Evolutionary conservation across 2,113 vertebrate genomes (phyloP).

Genomic region (Hippoglossus stenolepis): DNA sequence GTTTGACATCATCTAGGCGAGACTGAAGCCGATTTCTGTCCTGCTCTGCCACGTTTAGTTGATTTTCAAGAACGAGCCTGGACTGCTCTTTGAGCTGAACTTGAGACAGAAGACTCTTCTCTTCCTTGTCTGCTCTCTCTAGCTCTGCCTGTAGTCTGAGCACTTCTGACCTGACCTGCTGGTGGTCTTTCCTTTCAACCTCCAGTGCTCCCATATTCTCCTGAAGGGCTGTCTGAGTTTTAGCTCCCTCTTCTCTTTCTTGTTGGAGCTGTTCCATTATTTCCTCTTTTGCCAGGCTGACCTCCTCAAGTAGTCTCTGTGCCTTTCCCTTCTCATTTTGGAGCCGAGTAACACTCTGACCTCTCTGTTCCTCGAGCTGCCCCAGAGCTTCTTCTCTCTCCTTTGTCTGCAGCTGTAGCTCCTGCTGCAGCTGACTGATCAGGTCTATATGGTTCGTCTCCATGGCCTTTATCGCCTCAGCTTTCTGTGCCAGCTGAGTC

Average conservation of each 20-base stretch:
- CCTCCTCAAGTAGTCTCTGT: conserved; percentile 52
- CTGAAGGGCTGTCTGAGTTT: conserved; percentile 40
- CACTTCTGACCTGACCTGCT: conserved; percentile 57
- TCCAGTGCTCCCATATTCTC: conserved; percentile 36
- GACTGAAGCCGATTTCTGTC: conserved; percentile 45
- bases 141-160: conserved; percentile 48
- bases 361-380: conserved; percentile 56
- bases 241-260: conserved; percentile 54
- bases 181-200: conserved; percentile 58
- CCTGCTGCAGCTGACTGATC: conserved; percentile 67
- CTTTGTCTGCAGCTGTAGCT: conserved; percentile 73
- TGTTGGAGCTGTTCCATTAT: conserved; percentile 41
- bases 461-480: conserved; percentile 79
- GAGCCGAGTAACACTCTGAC: conserved; percentile 46
- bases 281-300: conserved; percentile 53
- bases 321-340: conserved; percentile 47
- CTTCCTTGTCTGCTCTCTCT: conserved; percentile 39
- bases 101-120: conserved; percentile 55
- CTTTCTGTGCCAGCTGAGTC: conserved; percentile 82
- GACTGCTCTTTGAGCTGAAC: conserved; percentile 45
- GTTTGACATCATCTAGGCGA: conserved; percentile 37
- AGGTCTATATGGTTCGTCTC: conserved; percentile 70
- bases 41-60: conserved; percentile 27
- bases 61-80: conserved; percentile 34
- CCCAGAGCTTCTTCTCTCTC: conserved; percentile 53